Percentiles rank a stretch among this genome's conserved stretches.
phyloP scores from a whole-genome alignment of 2,113 vertebrate genomes.

The Calyptommatus sinebrachiatus region DNA sequence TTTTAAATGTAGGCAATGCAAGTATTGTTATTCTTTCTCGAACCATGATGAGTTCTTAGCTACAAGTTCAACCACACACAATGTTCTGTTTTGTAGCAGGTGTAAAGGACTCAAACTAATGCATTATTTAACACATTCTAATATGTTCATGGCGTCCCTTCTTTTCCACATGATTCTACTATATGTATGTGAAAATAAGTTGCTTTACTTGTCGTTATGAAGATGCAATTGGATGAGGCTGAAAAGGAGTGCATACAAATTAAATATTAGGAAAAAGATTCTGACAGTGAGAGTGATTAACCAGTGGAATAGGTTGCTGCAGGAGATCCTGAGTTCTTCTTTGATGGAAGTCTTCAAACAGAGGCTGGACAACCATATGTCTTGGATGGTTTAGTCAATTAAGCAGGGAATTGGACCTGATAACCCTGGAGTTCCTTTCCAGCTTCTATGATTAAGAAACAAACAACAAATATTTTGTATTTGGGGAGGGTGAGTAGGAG shows the following conservation, averaged over 20 bases:
- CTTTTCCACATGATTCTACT: constrained; percentile 77
- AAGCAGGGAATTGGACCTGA: too few species aligned
- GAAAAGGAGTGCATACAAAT: too few species aligned
- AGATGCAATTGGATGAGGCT: neutral
- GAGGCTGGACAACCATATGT: too few species aligned
- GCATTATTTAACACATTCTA: constrained; percentile 72
- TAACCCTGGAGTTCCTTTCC: too few species aligned
- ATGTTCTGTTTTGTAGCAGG: constrained; percentile 67
- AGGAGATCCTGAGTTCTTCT: too few species aligned
- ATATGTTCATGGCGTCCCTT: constrained; percentile 84
- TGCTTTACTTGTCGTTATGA: constrained; percentile 55
- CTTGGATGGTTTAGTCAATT: too few species aligned
- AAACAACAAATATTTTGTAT: neutral
- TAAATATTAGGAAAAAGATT: too few species aligned
- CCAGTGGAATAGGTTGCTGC: too few species aligned
- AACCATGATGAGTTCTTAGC: constrained; percentile 60
- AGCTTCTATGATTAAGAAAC: neutral
- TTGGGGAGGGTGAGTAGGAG: neutral
- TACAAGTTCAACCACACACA: constrained; percentile 53
- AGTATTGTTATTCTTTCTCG: constrained; percentile 60
- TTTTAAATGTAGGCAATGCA: constrained; percentile 48
- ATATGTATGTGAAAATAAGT: constrained; percentile 61
- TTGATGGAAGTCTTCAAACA: too few species aligned
- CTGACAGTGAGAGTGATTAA: too few species aligned
- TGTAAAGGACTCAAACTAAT: constrained; percentile 66